Evolutionary conservation across 2,888 invertebrate genomes (phyloP), one percentile per base, ranked within the genome.

Genomic region (Drosophila pseudotalamancana): DNA sequence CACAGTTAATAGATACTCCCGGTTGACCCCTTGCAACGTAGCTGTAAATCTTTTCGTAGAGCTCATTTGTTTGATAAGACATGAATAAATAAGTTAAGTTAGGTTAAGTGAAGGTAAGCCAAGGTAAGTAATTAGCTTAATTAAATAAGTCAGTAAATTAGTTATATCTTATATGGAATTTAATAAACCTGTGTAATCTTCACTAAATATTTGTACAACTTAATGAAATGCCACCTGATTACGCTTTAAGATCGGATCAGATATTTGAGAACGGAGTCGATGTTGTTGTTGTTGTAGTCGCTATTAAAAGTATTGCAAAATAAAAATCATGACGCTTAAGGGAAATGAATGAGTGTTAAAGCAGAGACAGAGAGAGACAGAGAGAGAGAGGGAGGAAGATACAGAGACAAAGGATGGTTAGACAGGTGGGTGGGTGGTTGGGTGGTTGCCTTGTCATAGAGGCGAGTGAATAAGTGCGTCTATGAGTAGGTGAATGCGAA

Each of bases 161-260:
- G 5, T n/a, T n/a, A n/a, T 14, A 3, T 43, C n/a, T n/a, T 8
- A 6, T 12, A 16, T 35, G 21, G 35, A 35, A 21, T 29, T 27
- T 27, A 35, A 37, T 34, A 34, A 25, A 21, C n/a, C 50, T 32
- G 23, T 51, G 53, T 8, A 18, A 51, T 23, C 14, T 8, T 21
- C 16, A 54, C n/a, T 23, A 37, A 29, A 55, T 27, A 21, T 54
- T 54, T 35, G 54, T 19, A 12, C 18, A 11, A 6, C 12, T 49
- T 14, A 8, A 19, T 16, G 18, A 35, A 27, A 27, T 27, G 14
- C 19, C 54, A 9, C 9, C 32, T 40, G 55, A 40, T 54, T 32
- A 32, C 25, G 18, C 40, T 16, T 1, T 5, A 5, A 42, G 21
- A 56, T 55, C 56, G 21, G 19, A 11, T 12, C 56, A 27, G 27